Evolutionary conservation across 2,113 vertebrate genomes (phyloP).

Genomic region (Myrmecophaga tridactyla): DNA sequence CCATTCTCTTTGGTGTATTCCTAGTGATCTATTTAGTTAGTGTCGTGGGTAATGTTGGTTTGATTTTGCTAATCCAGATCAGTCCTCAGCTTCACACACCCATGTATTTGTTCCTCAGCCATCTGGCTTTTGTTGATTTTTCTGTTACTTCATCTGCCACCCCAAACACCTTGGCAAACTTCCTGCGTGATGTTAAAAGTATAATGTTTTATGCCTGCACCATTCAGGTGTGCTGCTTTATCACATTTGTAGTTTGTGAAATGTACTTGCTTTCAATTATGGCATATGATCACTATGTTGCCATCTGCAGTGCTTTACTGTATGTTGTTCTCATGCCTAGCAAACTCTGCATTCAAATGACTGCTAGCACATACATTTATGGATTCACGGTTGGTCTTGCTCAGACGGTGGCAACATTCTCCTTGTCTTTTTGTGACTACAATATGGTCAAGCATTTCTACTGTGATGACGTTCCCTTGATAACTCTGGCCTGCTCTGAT

Average conservation of each 20-base stretch:
- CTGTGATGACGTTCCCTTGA: constrained; percentile 59
- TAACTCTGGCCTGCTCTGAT: constrained; percentile 61
- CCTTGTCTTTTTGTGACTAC: constrained; percentile 35
- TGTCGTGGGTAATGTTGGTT: constrained; percentile 5
- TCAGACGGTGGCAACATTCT: constrained; percentile 17
- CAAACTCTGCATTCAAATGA: constrained; percentile 19
- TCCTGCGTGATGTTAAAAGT: neutral
- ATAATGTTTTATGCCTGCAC: constrained; percentile 31
- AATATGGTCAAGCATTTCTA: constrained; percentile 57
- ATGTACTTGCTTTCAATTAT: constrained; percentile 45
- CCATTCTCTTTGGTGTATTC: constrained; percentile 26
- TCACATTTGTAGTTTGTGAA: constrained; percentile 52
- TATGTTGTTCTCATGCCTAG: constrained; percentile 44
- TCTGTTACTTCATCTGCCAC: constrained; percentile 33
- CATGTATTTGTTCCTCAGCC: constrained; percentile 50
- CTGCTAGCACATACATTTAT: neutral
- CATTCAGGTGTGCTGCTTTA: constrained; percentile 43
- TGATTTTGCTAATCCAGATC: constrained; percentile 26
- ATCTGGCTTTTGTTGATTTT: constrained; percentile 56
- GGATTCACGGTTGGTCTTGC: constrained; percentile 9
- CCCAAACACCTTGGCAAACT: constrained; percentile 44
- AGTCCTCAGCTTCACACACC: constrained; percentile 50
- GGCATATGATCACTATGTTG: constrained; percentile 45
- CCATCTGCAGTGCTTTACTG: constrained; percentile 55
- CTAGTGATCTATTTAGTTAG: constrained; percentile 4